Percentiles rank a stretch among this genome's conserved stretches.
phyloP scores from a whole-genome alignment of 2,888 invertebrate genomes.

The Sthenelais limicola region DNA sequence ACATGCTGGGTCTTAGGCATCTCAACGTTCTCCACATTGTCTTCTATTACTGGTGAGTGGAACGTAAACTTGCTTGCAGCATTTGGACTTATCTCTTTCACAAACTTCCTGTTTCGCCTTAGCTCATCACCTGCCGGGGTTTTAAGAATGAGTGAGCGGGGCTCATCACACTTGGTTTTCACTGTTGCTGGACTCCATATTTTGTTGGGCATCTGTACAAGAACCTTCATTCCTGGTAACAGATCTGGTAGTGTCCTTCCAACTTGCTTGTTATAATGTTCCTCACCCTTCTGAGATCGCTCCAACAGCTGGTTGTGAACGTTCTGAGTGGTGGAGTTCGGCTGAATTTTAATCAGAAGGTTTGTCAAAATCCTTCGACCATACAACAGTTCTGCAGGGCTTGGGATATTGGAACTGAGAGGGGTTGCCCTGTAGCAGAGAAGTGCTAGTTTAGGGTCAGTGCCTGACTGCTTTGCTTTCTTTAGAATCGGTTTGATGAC shows the following conservation, averaged over 20 bases:
- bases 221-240: background rate
- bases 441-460: background rate
- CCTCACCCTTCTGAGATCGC: background rate
- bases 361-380: background rate
- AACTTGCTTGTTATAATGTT: background rate
- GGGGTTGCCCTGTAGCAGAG: background rate
- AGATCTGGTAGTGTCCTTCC: background rate
- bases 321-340: background rate
- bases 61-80: no score
- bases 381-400: background rate
- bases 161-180: background rate
- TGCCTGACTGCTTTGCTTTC: background rate
- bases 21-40: no score
- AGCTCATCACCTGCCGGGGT: background rate
- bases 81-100: no score
- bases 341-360: background rate
- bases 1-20: no score
- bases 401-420: background rate
- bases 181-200: background rate
- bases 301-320: background rate
- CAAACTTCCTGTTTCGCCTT: no score
- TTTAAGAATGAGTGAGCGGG: background rate
- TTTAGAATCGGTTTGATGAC: background rate
- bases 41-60: no score
- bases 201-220: background rate